phyloP scores from a whole-genome alignment of 2,113 vertebrate genomes.

The Syrrhaptes paradoxus region DNA sequence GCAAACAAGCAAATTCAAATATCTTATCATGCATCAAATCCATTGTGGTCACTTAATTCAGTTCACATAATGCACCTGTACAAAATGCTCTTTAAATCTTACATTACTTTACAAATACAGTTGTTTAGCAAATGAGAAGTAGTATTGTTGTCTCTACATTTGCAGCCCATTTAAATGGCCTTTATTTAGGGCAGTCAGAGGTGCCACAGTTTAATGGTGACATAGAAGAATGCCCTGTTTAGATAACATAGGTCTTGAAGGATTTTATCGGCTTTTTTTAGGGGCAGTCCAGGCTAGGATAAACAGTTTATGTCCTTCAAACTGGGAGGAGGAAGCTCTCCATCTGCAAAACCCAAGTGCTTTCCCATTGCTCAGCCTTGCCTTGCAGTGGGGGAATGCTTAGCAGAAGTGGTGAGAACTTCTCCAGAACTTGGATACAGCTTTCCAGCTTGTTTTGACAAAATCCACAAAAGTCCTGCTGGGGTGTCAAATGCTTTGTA shows the following conservation, averaged over 20 bases:
- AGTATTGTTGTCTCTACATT: neutral
- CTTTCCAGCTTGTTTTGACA: neutral
- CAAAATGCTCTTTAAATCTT: neutral
- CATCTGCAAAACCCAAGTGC: neutral
- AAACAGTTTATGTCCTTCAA: neutral
- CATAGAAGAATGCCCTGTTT: neutral
- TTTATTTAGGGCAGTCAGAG: neutral
- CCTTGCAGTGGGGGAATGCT: neutral
- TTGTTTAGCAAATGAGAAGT: neutral
- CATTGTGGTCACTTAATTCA: neutral
- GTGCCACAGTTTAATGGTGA: neutral
- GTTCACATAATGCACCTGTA: neutral
- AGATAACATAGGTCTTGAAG: neutral
- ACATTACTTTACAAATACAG: neutral
- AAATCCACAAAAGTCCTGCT: neutral
- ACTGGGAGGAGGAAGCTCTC: neutral
- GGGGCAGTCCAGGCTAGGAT: neutral
- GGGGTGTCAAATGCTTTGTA: neutral
- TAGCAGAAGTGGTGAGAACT: neutral
- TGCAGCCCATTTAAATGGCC: neutral
- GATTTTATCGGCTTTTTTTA: neutral
- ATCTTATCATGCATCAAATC: neutral
- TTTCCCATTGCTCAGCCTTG: neutral
- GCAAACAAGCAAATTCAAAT: slow-evolving; percentile 14
- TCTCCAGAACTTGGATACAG: neutral